Base-by-base conservation (phyloP, 2,113 vertebrate species). In the Labrus mixtus region DNA sequence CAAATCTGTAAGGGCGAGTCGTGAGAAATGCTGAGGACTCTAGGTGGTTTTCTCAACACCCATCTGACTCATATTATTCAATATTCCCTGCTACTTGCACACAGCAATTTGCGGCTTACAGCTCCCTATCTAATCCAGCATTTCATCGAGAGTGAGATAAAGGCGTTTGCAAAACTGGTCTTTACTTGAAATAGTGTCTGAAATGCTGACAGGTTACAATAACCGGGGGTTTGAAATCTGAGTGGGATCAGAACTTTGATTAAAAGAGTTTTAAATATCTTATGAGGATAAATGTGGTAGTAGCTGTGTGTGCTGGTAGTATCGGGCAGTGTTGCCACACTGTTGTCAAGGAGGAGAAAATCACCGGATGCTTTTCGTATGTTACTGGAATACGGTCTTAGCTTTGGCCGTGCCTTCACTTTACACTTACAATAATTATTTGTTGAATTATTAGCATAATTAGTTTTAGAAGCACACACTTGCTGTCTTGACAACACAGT, bases 11-110 rank as follows among this genome's bases (percentile, higher is more conserved):
- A 91, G 90, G 89, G 87, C 89, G 91, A 89, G 90, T 76, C 87
- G 62, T 90, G 91, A 89, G 87, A 91, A 90, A 86, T 54, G 36
- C 51, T 73, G 11, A 73, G 77, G 68, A 50, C 81, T 82, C 69
- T 48, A 55, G 74, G 81, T 85, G 82, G 81, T 90, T 91, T 89
- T 83, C 81, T 86, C 85, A 92, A 93, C 89, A 92, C 85, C 86
- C 88, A 76, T 86, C 91, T 92, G 91, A 92, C 90, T 92, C 91
- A 92, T 54, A 76, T 83, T 86, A 88, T 88, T 89, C 82, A 75
- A 88, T 79, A 84, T 87, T 29, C 74, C 74, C 84, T 79, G 65
- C 79, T 76, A 78, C 87, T 84, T 77, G 81, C 73, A 75, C 79
- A 82, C 57, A 73, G 87, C 82, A 86, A 78, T 87, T 86, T 91